A percentile compares a stretch with the other conserved stretches of the same genome.
phyloP scores from a whole-genome alignment of 2,888 invertebrate genomes.

The Orchesellides sinensis region DNA sequence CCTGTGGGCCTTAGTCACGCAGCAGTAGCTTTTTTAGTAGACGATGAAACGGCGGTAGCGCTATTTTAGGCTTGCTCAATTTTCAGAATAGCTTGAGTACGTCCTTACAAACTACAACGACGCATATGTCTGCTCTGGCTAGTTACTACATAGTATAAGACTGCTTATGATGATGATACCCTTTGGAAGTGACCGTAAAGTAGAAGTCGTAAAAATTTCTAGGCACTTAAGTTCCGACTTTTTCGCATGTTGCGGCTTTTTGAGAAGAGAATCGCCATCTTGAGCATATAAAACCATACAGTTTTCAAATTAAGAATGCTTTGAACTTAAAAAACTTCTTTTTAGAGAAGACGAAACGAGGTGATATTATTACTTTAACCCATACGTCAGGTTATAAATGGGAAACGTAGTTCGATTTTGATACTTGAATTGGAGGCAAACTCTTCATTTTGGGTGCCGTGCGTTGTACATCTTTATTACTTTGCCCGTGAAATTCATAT shows the following conservation, averaged over 20 bases:
- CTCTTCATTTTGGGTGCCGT: not conserved
- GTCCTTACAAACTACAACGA: not conserved
- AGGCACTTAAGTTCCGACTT: conserved; percentile 24
- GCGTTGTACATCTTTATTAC: conserved; percentile 50
- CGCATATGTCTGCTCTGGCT: no score
- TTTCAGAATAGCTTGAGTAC: conserved; percentile 9
- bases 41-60: conserved; percentile 22
- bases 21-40: conserved; percentile 29
- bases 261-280: not conserved
- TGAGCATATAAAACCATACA: conserved; percentile 35
- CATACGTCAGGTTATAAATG: conserved; percentile 57
- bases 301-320: conserved; percentile 58
- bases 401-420: conserved; percentile 40
- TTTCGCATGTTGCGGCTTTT: conserved; percentile 13
- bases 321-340: conserved; percentile 33
- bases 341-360: conserved; percentile 47
- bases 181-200: conserved; percentile 61
- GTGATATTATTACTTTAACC: conserved; percentile 59
- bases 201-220: conserved; percentile 56
- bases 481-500: conserved; percentile 29
- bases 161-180: conserved; percentile 13
- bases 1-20: conserved; percentile 62
- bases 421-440: conserved; percentile 33
- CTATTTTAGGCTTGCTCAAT: conserved; percentile 8
- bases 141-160: no score